A percentile compares a stretch with the other conserved stretches of the same genome.
phyloP scores from a whole-genome alignment of 2,888 invertebrate species.

The Sarcophaga carnaria region DNA sequence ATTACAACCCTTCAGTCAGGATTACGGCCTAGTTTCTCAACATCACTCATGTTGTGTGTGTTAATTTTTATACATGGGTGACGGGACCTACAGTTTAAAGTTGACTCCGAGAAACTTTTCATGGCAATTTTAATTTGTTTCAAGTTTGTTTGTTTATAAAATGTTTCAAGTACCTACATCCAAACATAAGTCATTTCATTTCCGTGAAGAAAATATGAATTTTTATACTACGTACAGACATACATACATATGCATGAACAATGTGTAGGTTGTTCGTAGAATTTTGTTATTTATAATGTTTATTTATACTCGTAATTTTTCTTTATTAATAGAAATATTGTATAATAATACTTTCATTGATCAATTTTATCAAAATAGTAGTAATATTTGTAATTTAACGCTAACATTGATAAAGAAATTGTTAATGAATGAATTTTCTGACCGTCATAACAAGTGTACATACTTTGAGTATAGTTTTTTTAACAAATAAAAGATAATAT shows the following conservation, averaged over 20 bases:
- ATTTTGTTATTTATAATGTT: not conserved
- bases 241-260: not conserved
- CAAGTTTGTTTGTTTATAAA: too few species aligned
- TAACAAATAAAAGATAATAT: too few species aligned
- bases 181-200: slow-evolving; percentile 29
- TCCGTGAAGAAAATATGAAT: slow-evolving; percentile 5
- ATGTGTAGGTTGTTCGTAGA: slow-evolving; percentile 41
- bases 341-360: slow-evolving; percentile 28
- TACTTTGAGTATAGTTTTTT: not conserved
- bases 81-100: too few species aligned
- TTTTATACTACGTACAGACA: not conserved
- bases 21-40: too few species aligned
- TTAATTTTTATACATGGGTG: too few species aligned
- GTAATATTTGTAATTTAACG: slow-evolving; percentile 1
- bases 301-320: slow-evolving; percentile 5
- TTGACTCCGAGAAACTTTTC: too few species aligned
- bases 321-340: not conserved
- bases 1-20: too few species aligned
- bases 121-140: too few species aligned
- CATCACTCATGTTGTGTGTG: too few species aligned
- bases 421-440: slow-evolving; percentile 42
- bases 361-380: slow-evolving; percentile 5
- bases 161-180: not conserved
- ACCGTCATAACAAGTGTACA: not conserved
- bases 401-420: slow-evolving; percentile 37